A percentile compares a stretch with the other conserved stretches of the same genome.
These are phyloP conservation scores for Aspidiotus rigidus DNA, from an alignment of 2,888 invertebrate genomes.

Conservation along the genomic window DNA sequence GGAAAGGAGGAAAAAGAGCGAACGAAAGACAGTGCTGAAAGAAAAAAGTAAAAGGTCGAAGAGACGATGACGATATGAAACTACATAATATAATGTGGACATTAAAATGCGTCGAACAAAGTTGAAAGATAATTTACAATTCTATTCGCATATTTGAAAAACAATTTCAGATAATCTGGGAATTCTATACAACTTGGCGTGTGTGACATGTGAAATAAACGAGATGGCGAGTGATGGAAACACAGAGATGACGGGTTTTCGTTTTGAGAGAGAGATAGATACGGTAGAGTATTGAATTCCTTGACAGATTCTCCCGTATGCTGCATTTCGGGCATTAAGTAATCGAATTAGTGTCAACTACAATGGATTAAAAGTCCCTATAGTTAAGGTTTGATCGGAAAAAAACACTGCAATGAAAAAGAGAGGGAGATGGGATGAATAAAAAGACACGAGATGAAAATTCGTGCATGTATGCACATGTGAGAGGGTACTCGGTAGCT, in stretches of 20 bases:
- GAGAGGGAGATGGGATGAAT: too few species aligned
- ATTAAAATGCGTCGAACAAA: conserved; percentile 24
- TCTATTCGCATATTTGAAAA: conserved; percentile 28
- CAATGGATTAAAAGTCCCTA: background rate
- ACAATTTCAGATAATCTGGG: conserved; percentile 10
- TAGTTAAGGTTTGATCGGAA: too few species aligned
- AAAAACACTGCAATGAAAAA: too few species aligned
- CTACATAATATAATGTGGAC: conserved; percentile 6
- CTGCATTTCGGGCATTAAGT: background rate
- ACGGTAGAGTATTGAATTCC: background rate
- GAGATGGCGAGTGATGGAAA: background rate
- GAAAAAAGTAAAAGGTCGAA: too few species aligned
- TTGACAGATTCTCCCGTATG: background rate
- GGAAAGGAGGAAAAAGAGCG: background rate
- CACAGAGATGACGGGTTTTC: too few species aligned
- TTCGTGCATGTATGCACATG: too few species aligned
- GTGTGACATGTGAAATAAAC: background rate
- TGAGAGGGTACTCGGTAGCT: too few species aligned
- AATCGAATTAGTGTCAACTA: conserved; percentile 2
- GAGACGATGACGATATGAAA: too few species aligned
- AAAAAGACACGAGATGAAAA: too few species aligned
- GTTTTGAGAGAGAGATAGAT: background rate
- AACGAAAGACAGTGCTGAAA: background rate
- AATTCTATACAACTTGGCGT: too few species aligned
- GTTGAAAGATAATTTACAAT: conserved; percentile 29